phyloP scores from a whole-genome alignment of 2,888 invertebrate genomes.

The Cryptocephalus primarius region DNA sequence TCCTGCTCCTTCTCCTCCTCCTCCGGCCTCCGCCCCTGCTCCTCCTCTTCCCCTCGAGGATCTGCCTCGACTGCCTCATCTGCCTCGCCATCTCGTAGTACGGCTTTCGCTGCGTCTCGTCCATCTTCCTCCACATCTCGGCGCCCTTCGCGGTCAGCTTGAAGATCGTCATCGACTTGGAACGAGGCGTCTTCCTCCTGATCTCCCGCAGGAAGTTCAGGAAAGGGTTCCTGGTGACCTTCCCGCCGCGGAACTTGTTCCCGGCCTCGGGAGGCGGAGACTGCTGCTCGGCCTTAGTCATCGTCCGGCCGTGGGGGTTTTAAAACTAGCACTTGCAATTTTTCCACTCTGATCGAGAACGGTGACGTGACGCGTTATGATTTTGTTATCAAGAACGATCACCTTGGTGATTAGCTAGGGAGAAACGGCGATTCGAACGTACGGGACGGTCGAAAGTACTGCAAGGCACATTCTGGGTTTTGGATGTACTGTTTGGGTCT shows the following conservation, averaged over 20 bases:
- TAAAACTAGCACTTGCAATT: no score
- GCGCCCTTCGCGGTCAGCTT: constrained; percentile 11
- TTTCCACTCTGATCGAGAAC: no score
- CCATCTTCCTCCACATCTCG: constrained; percentile 14
- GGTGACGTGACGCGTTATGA: no score
- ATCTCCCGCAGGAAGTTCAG: constrained; percentile 15
- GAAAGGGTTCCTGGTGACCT: constrained; percentile 14
- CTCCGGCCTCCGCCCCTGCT: background rate
- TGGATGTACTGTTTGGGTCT: no score
- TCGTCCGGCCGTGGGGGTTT: no score
- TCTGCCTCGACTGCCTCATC: constrained; percentile 3
- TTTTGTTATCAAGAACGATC: no score
- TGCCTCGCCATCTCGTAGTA: constrained; percentile 11
- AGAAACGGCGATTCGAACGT: no score
- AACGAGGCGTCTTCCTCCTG: constrained; percentile 6
- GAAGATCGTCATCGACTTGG: constrained; percentile 2
- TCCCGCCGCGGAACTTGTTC: constrained; percentile 5
- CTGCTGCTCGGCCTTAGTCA: no score
- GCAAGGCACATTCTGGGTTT: no score
- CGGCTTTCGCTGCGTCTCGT: constrained; percentile 8
- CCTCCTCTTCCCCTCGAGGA: background rate
- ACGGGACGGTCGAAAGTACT: no score
- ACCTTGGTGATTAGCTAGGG: no score
- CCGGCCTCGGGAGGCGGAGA: no score
- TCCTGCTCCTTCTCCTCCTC: background rate